These are phyloP conservation scores for Thumatha senex DNA, from an alignment of 2,888 invertebrate species.

Conservation along the genomic window DNA sequence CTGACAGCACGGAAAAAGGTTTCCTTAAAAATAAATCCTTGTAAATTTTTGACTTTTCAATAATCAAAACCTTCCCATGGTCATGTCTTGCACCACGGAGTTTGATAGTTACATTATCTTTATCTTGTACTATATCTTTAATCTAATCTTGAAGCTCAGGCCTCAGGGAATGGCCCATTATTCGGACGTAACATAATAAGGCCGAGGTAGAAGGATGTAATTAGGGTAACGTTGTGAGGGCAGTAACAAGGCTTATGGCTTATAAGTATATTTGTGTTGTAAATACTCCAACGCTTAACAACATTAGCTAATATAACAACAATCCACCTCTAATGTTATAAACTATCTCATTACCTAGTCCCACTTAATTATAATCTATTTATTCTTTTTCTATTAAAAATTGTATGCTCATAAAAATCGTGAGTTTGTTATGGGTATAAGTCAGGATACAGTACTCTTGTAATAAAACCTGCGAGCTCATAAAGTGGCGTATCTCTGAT, in stretches of 20 bases:
- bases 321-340: constrained; percentile 11
- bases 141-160: constrained; percentile 24
- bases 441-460: constrained; percentile 61
- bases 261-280: constrained; percentile 20
- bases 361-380: constrained; percentile 18
- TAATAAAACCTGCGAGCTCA: constrained; percentile 63
- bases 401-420: constrained; percentile 54
- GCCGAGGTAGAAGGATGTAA: constrained; percentile 34
- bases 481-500: constrained; percentile 60
- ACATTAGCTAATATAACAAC: constrained; percentile 24
- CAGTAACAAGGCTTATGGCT: constrained; percentile 14
- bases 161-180: constrained; percentile 26
- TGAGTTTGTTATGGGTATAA: constrained; percentile 57
- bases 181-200: constrained; percentile 31
- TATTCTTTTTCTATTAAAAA: constrained; percentile 53
- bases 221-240: constrained; percentile 35
- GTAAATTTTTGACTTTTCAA: no score
- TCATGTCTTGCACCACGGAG: no score
- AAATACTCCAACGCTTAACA: constrained; percentile 19
- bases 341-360: neutral
- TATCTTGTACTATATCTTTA: constrained; percentile 20
- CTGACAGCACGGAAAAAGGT: no score
- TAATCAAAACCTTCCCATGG: no score
- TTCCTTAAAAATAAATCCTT: no score
- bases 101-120: no score